These are phyloP conservation scores for Orchestia grillus DNA, from an alignment of 1,140 invertebrate genomes.

Conservation along the genomic window DNA sequence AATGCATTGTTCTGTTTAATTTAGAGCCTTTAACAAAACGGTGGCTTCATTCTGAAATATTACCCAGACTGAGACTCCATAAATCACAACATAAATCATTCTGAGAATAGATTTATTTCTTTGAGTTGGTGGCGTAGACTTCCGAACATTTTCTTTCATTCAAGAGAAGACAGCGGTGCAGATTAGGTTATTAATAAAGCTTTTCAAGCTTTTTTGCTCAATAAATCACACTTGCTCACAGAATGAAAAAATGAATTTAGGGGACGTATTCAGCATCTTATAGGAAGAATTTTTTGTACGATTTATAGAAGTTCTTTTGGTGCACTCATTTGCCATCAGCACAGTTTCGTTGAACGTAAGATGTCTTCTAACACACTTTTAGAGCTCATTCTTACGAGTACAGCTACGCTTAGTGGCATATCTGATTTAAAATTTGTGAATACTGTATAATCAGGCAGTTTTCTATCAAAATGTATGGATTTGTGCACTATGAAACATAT, in stretches of 20 bases:
- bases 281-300: background rate
- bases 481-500: too few species aligned
- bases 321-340: background rate
- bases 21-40: conserved; percentile 8
- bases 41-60: conserved; percentile 8
- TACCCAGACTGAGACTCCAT: background rate
- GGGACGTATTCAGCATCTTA: background rate
- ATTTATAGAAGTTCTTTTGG: background rate
- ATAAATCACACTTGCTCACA: background rate
- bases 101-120: conserved; percentile 1
- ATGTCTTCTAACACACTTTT: background rate
- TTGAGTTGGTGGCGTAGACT: background rate
- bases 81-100: background rate
- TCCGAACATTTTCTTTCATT: background rate
- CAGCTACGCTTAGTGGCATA: background rate
- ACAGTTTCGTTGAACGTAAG: background rate
- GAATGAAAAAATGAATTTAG: background rate
- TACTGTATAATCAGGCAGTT: background rate
- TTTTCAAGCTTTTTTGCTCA: background rate
- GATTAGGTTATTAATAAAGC: conserved; percentile 2
- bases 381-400: background rate
- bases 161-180: background rate
- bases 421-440: background rate
- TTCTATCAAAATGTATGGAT: background rate
- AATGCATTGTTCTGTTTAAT: conserved; percentile 10